Conservation (phyloP, 2,888 invertebrate species). For the Fissipunctia ypsillon region DNA sequence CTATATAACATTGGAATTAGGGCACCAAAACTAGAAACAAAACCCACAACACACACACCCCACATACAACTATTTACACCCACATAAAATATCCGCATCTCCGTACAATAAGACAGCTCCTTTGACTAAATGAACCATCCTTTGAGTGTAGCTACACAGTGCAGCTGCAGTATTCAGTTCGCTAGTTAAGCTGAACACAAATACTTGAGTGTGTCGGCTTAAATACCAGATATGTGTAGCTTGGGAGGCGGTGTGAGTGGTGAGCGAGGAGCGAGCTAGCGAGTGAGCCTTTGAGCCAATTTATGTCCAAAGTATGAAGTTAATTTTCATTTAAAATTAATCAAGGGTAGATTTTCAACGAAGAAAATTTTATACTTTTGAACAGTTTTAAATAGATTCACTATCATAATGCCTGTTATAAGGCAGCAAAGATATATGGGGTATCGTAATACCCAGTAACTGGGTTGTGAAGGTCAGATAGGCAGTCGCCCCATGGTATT, state of each 20-base stretch:
- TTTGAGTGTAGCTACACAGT: constrained; percentile 51
- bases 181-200: constrained; percentile 71
- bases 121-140: constrained; percentile 65
- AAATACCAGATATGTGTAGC: constrained; percentile 70
- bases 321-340: too few relatives aligned
- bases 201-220: constrained; percentile 70
- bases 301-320: too few relatives aligned
- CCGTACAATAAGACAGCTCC: constrained; percentile 45
- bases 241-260: constrained; percentile 25
- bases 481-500: too few relatives aligned
- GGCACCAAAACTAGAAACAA: neutral
- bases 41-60: neutral
- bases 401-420: too few relatives aligned
- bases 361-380: too few relatives aligned
- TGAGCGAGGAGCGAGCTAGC: constrained; percentile 33
- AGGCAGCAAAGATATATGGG: too few relatives aligned
- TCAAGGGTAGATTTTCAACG: too few relatives aligned
- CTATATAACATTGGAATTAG: neutral
- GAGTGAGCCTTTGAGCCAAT: neutral
- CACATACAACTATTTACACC: neutral
- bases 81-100: constrained; percentile 17
- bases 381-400: too few relatives aligned
- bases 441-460: too few relatives aligned
- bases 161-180: constrained; percentile 60
- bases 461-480: too few relatives aligned